A percentile compares a stretch with the other conserved stretches of the same genome.
phyloP scores from a whole-genome alignment of 1,140 invertebrate genomes.

The Zophobas morio region DNA sequence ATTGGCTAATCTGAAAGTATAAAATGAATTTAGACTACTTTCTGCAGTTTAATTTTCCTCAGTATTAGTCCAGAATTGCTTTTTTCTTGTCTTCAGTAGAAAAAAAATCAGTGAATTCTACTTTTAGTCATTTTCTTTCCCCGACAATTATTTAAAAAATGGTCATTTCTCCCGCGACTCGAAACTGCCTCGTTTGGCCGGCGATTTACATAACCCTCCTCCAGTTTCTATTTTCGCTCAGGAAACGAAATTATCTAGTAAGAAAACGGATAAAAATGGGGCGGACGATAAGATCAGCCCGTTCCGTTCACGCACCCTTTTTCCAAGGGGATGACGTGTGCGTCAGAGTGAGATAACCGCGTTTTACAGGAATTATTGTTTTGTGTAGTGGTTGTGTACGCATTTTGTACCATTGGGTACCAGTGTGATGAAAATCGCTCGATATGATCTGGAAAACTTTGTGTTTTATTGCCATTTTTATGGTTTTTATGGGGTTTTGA shows the following conservation, averaged over 20 bases:
- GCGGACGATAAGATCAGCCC: conserved; percentile 36
- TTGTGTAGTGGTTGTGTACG: conserved; percentile 52
- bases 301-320: conserved; percentile 42
- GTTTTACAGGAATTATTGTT: conserved; percentile 50
- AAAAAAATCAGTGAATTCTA: too few species aligned
- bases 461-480: conserved; percentile 36
- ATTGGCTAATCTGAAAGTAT: too few species aligned
- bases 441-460: conserved; percentile 55
- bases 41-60: too few species aligned
- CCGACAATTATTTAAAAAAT: too few species aligned
- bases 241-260: conserved; percentile 38
- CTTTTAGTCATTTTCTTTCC: too few species aligned
- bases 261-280: conserved; percentile 32
- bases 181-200: background rate
- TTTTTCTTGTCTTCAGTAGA: background rate
- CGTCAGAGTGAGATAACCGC: conserved; percentile 39
- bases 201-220: conserved; percentile 1
- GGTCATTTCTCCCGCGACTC: conserved; percentile 1
- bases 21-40: too few species aligned
- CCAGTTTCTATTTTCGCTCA: conserved; percentile 33
- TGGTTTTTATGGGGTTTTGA: conserved; percentile 18
- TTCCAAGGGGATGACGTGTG: background rate
- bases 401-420: conserved; percentile 59
- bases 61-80: too few species aligned
- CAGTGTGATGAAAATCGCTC: conserved; percentile 54